phyloP scores from a whole-genome alignment of 1,140 invertebrate genomes.

The Portunus trituberculatus region DNA sequence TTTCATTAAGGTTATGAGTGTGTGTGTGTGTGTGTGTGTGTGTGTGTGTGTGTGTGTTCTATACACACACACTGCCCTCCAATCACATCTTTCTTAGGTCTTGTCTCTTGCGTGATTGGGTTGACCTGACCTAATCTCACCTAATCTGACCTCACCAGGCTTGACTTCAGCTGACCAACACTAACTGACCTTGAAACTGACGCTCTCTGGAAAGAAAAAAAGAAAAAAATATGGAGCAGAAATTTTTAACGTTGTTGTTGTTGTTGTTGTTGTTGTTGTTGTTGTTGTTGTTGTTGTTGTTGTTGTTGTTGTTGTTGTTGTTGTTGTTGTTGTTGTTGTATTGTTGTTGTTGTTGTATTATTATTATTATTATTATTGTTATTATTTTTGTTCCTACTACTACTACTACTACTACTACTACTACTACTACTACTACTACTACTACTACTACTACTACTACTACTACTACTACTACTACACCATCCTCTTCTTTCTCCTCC shows the following conservation, averaged over 20 bases:
- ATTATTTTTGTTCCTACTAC: neutral
- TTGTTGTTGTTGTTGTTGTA: neutral
- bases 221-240: neutral
- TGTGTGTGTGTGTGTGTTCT: neutral
- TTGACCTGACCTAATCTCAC: neutral
- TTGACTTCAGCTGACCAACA: neutral
- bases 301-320: neutral
- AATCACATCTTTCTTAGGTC: no score
- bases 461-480: no score
- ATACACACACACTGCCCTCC: no score
- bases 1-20: neutral
- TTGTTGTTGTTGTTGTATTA: neutral
- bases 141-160: neutral
- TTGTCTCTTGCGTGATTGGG: neutral
- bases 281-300: neutral
- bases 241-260: neutral
- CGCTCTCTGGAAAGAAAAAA: neutral
- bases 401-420: neutral
- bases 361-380: neutral
- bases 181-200: no score
- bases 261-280: neutral
- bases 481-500: neutral
- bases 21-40: conserved; percentile 11
- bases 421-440: neutral
- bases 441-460: neutral